A percentile compares a stretch with the other conserved stretches of the same genome.
Evolutionary conservation across 2,113 vertebrate species (phyloP).

Genomic region (Hippopotamus amphibius): DNA sequence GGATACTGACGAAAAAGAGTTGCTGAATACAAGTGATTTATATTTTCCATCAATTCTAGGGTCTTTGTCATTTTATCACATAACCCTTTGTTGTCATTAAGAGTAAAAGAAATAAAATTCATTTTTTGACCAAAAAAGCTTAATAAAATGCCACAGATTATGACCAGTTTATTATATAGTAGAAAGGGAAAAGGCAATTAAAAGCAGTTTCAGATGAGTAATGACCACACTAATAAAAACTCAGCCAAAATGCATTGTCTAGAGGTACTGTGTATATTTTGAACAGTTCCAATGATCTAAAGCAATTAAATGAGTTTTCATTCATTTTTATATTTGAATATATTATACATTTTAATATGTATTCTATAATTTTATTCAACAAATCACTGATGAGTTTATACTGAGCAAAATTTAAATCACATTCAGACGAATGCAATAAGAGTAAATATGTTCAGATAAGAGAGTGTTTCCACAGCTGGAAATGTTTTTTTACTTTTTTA

Average conservation of each 20-base stretch:
- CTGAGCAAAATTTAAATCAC: conserved; percentile 46
- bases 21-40: conserved; percentile 59
- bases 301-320: conserved; percentile 10
- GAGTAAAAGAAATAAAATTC: conserved; percentile 47
- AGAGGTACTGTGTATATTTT: not conserved
- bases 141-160: conserved; percentile 61
- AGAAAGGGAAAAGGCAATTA: not conserved
- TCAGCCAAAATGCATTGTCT: conserved; percentile 24
- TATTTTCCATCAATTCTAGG: conserved; percentile 65
- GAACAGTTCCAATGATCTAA: conserved; percentile 27
- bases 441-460: conserved; percentile 57
- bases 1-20: conserved; percentile 45
- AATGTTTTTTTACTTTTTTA: not conserved
- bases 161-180: conserved; percentile 53
- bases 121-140: conserved; percentile 60
- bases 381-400: conserved; percentile 46
- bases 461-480: not conserved
- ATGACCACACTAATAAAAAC: conserved; percentile 67
- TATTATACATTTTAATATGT: conserved; percentile 33
- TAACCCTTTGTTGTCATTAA: conserved; percentile 54
- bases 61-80: conserved; percentile 68
- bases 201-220: conserved; percentile 61
- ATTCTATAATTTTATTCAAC: conserved; percentile 48
- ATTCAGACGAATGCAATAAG: conserved; percentile 33
- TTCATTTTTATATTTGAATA: conserved; percentile 20